phyloP scores from a whole-genome alignment of 1,140 invertebrate species.

The Hypothenemus hampei region DNA sequence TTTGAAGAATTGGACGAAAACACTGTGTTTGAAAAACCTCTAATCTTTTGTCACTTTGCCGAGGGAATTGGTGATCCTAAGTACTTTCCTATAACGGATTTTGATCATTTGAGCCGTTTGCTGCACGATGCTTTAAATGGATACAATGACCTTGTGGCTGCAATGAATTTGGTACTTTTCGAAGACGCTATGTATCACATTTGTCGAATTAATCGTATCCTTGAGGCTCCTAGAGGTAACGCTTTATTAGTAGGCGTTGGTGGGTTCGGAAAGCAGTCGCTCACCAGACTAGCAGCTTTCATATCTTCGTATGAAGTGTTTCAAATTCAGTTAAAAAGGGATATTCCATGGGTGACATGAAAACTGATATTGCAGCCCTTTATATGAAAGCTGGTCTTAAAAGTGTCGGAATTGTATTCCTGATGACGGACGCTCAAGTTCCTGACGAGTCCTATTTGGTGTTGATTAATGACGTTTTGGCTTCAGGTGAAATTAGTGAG shows the following conservation, averaged over 20 bases:
- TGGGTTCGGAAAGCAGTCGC: conserved; percentile 90
- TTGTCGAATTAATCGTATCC: conserved; percentile 87
- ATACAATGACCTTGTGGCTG: conserved; percentile 81
- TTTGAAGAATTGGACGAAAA: conserved; percentile 70
- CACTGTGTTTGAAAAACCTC: conserved; percentile 61
- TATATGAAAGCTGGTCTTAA: conserved; percentile 88
- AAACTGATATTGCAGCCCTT: conserved; percentile 72
- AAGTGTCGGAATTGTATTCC: conserved; percentile 78
- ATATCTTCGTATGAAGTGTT: conserved; percentile 87
- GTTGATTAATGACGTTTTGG: conserved; percentile 88
- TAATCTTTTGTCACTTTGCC: conserved; percentile 88
- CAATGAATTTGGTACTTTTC: conserved; percentile 94
- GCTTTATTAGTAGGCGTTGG: conserved; percentile 90
- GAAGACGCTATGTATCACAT: conserved; percentile 92
- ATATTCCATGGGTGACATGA: conserved; percentile 79
- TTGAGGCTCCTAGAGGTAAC: conserved; percentile 87
- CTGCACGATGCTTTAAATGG: conserved; percentile 75
- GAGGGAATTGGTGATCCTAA: conserved; percentile 87
- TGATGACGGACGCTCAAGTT: conserved; percentile 92
- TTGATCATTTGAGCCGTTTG: conserved; percentile 67
- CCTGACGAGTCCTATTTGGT: conserved; percentile 89
- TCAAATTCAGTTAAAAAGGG: conserved; percentile 88
- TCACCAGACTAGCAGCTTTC: conserved; percentile 81
- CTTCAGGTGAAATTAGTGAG: conserved; percentile 90
- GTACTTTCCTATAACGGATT: conserved; percentile 75